Evolutionary conservation across 1,140 invertebrate species (phyloP).

Genomic region (Bombus fervidus): DNA sequence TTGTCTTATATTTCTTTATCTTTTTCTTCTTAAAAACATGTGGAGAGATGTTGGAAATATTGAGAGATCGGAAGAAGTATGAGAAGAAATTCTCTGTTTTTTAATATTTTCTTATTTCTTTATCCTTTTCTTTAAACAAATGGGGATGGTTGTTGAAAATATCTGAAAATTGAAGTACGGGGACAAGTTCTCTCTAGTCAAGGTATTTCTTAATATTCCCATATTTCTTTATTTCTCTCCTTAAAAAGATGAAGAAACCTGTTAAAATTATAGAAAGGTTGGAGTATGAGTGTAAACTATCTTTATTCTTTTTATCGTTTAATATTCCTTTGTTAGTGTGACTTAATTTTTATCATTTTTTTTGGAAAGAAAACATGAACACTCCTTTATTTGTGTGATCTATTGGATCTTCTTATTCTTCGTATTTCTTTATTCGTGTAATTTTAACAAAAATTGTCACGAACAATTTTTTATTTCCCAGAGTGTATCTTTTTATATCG

Average conservation of each 20-base stretch:
- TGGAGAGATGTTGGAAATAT: neutral
- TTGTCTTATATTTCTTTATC: neutral
- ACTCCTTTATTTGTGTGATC: neutral
- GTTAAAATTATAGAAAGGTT: neutral
- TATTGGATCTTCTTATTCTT: neutral
- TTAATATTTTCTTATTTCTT: neutral
- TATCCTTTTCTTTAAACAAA: neutral
- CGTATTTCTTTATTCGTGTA: neutral
- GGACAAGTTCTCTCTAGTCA: neutral
- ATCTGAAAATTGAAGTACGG: too few species aligned
- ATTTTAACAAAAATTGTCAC: neutral
- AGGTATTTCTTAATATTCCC: too few species aligned
- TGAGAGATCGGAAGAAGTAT: neutral
- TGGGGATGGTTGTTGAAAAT: neutral
- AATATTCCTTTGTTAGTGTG: too few species aligned
- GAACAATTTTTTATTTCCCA: neutral
- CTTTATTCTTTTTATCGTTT: neutral
- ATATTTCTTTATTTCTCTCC: neutral
- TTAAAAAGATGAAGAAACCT: neutral
- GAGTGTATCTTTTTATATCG: neutral
- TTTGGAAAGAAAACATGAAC: too few species aligned
- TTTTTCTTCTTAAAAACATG: neutral
- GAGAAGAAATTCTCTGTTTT: neutral
- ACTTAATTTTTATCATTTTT: too few species aligned
- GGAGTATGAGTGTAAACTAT: neutral